Evolutionary conservation across 2,888 invertebrate species (phyloP), one percentile per base, ranked within the genome.

Genomic region (Syrista parreyssii): DNA sequence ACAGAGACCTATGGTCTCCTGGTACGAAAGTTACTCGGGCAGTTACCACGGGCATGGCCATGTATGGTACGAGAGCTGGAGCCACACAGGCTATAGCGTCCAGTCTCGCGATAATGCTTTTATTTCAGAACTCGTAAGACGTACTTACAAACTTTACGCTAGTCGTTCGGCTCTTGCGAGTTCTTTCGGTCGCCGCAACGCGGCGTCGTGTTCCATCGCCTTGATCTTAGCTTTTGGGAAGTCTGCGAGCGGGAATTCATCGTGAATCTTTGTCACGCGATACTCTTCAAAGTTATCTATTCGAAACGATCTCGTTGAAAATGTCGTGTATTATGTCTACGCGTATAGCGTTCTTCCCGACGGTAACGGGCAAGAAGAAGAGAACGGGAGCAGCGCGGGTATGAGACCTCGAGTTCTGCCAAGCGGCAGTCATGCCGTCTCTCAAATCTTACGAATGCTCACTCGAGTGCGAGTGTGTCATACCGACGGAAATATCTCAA

Each of bases 401-500:
- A 12, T 0, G 2, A 55, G 55, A 23, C 23, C 55, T 55, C 55
- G 55, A 55, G 55, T 55, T 55, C 9, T 55, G 82, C 81, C 81
- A 83, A 77, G 78, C 81, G 78, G 79, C 85, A 86, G 86, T 85
- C 86, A 81, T 79, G 79, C 79, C 82, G 87, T 86, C 85, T 83
- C 84, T 84, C 82, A 80, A 81, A 81, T 75, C 78, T 75, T 74
- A 75, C 76, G 84, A 81, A 78, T 81, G 80, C 82, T 81, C 81
- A 79, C 79, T 83, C 80, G 82, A 73, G 79, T 82, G 75, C 40
- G 55, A 79, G 79, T 84, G 84, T 87, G 86, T 86, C 86, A 86
- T 78, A 71, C 72, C 75, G 85, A 87, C 88, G 82, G 82, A 88
- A 88, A 88, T 88, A 88, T 87, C 87, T 86, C 82, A 80, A 82